A percentile compares a stretch with the other conserved stretches of the same genome.
These are phyloP conservation scores for Bombus terrestris DNA, from an alignment of 1,140 invertebrate genomes.

Conservation along the genomic window DNA sequence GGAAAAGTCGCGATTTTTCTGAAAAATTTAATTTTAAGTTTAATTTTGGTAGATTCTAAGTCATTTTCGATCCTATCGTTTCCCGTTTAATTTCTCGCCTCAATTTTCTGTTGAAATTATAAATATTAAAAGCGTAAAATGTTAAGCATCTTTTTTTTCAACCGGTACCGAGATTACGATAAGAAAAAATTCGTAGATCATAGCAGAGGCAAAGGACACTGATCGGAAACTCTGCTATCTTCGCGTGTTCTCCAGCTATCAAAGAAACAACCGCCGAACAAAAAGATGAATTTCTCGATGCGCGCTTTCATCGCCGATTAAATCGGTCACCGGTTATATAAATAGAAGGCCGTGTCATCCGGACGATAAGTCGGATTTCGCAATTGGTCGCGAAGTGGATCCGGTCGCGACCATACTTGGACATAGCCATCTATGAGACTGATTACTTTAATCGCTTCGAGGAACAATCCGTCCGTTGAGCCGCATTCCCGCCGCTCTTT, in stretches of 20 bases:
- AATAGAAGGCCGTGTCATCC: conserved; percentile 45
- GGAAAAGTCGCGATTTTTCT: not conserved
- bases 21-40: not conserved
- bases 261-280: not conserved
- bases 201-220: not conserved
- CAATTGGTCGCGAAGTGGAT: conserved; percentile 52
- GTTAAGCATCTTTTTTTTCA: too few relatives aligned
- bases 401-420: conserved; percentile 43
- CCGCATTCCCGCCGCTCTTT: conserved; percentile 37
- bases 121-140: too few relatives aligned
- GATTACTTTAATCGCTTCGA: conserved; percentile 63
- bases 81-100: too few relatives aligned
- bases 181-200: too few relatives aligned
- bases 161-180: too few relatives aligned
- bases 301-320: conserved; percentile 39
- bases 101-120: too few relatives aligned
- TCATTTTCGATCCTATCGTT: too few relatives aligned
- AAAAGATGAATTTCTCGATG: conserved; percentile 8
- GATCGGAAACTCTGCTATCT: not conserved
- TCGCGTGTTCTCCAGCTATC: not conserved
- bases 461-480: conserved; percentile 51
- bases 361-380: conserved; percentile 43
- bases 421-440: conserved; percentile 22
- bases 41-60: not conserved
- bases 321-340: conserved; percentile 50